Base-by-base conservation (phyloP, 2,888 invertebrate genomes). In the Thyatira batis region DNA sequence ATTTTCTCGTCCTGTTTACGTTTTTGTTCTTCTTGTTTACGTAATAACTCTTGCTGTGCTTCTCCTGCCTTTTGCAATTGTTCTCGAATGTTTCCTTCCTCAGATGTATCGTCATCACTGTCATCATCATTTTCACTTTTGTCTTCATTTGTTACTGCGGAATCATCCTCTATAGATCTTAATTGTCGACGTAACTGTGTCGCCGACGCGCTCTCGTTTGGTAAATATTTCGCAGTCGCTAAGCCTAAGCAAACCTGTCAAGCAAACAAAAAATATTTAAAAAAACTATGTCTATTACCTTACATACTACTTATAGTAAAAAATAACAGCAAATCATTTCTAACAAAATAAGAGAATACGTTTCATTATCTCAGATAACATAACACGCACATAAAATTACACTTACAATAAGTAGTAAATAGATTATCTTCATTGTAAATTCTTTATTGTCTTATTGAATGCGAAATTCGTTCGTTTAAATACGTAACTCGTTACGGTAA, bases 381-480 rank as follows among this genome's bases (percentile, higher is more conserved):
- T 63, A 13, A 54, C 45, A 48, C 20, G 13, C 50, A 50, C 27
- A 53, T 33, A 53, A 48, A 50, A 61, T 54, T 20, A 3, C 30
- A 91, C 92, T 92, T 75, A 92, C 92, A 79, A 89, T 71, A 43
- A 88, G 61, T 60, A 91, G 72, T 64, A 87, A 71, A 72, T 84
- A 75, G 65, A 80, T 76, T 60, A 84, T 82, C 85, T 80, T 89
- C 92, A 92, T 92, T 65, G 70, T 89, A 71, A 61, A 60, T 63
- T 58, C 69, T 60, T 75, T 71, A 65, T 63, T 65, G 60, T 72
- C 60, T 80, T 75, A 82, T 80, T 64, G 66, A 79, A 71, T 74
- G 78, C 80, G 73, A 81, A 82, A 81, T 85, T 92, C 92, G 92
- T 90, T 90, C 88, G 80, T 78, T 76, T 71, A 77, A 69, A 78